Conservation (phyloP, 2,888 invertebrate species). For the Lampropteryx suffumata region DNA sequence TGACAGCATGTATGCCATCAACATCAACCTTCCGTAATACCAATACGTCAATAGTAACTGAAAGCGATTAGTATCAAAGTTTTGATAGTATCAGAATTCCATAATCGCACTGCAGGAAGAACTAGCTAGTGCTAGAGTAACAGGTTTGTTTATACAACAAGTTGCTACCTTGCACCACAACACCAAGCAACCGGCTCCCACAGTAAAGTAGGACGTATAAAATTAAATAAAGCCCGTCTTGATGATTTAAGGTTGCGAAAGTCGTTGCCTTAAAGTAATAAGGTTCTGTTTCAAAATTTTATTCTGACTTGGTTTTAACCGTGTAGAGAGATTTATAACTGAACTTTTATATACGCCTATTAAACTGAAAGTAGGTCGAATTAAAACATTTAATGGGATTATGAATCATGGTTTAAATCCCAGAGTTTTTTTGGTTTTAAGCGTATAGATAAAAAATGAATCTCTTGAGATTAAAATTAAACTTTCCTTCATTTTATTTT, state of each 20-base stretch:
- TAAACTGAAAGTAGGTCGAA: conserved; percentile 16
- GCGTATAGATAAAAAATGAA: background rate
- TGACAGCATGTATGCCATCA: too few species aligned
- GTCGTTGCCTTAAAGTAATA: conserved; percentile 32
- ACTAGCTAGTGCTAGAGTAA: too few species aligned
- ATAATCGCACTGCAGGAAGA: too few species aligned
- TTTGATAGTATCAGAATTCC: too few species aligned
- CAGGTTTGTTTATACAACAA: too few species aligned
- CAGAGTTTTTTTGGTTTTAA: background rate
- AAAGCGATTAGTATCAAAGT: too few species aligned
- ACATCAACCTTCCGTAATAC: too few species aligned
- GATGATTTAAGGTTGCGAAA: conserved; percentile 48
- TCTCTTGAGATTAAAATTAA: too few species aligned
- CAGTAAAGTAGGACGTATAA: conserved; percentile 44
- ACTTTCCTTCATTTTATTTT: too few species aligned
- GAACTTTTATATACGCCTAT: conserved; percentile 20
- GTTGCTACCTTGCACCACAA: conserved; percentile 2
- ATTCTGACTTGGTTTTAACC: conserved; percentile 20
- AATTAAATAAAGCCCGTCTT: conserved; percentile 50
- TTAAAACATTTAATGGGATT: conserved; percentile 18
- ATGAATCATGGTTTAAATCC: conserved; percentile 10
- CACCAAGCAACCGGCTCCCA: conserved; percentile 28
- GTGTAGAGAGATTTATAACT: conserved; percentile 27
- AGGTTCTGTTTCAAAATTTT: conserved; percentile 28
- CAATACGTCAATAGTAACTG: too few species aligned